These are phyloP conservation scores for Periplaneta americana DNA, from an alignment of 1,140 invertebrate species.

Conservation along the genomic window DNA sequence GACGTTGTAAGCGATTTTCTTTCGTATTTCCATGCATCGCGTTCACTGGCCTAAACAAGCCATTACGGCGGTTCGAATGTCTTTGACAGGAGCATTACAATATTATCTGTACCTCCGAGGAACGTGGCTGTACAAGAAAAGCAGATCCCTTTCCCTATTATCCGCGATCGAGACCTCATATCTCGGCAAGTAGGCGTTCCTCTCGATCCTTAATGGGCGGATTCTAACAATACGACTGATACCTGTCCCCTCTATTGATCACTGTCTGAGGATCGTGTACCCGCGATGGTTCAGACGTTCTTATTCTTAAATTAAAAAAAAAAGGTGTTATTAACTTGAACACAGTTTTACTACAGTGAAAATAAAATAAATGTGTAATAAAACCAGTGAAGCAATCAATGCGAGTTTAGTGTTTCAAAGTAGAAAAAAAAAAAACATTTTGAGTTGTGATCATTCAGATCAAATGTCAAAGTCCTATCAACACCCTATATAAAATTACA, in stretches of 20 bases:
- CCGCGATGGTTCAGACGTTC: background rate
- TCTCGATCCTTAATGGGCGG: background rate
- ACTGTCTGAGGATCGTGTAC: no score
- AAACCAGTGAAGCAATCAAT: background rate
- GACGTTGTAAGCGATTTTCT: no score
- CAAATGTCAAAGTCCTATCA: background rate
- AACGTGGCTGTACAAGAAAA: no score
- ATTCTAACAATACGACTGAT: background rate
- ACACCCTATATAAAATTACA: background rate
- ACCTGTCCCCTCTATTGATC: background rate
- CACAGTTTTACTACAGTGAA: background rate
- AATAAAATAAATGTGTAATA: background rate
- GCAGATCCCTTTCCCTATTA: no score
- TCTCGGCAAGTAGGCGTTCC: background rate
- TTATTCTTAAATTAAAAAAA: background rate
- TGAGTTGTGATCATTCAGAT: background rate
- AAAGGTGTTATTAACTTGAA: background rate
- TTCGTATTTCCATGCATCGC: no score
- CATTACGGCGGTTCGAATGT: no score
- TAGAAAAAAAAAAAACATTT: background rate
- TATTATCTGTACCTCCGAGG: no score
- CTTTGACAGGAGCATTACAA: no score
- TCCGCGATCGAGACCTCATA: no score
- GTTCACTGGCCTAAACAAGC: no score
- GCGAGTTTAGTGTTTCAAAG: background rate